These are phyloP conservation scores for Philypnodon macrostomus DNA, from an alignment of 2,797 vertebrate species.

Conservation along the genomic window DNA sequence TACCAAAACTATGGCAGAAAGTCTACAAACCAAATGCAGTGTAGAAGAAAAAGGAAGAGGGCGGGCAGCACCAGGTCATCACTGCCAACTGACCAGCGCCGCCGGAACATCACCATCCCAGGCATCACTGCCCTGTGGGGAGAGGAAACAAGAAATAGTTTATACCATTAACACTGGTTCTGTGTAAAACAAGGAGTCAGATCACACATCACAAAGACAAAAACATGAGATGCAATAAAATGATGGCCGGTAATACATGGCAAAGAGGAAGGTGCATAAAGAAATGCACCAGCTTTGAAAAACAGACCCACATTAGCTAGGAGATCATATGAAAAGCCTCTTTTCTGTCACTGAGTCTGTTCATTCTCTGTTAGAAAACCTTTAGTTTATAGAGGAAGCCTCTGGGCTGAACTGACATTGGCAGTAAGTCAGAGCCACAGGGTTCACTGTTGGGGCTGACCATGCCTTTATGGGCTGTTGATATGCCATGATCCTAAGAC, in stretches of 20 bases:
- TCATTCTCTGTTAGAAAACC: slow-evolving; percentile 11
- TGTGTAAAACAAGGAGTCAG: not conserved
- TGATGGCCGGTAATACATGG: slow-evolving; percentile 40
- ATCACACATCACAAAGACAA: slow-evolving; percentile 18
- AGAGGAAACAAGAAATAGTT: not conserved
- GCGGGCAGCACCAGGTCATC: slow-evolving; percentile 99
- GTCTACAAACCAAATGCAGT: slow-evolving; percentile 91
- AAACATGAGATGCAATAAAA: slow-evolving; percentile 17
- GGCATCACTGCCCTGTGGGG: slow-evolving; percentile 88
- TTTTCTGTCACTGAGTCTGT: slow-evolving; percentile 9
- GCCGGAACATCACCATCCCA: slow-evolving; percentile 98
- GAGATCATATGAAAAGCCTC: slow-evolving; percentile 17
- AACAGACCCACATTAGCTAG: slow-evolving; percentile 16
- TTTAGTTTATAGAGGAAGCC: slow-evolving; percentile 31
- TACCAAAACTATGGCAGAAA: slow-evolving; percentile 3
- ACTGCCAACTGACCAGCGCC: slow-evolving; percentile 99
- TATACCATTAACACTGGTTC: slow-evolving; percentile 3
- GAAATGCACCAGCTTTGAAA: slow-evolving; percentile 26
- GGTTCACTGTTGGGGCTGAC: slow-evolving; percentile 35
- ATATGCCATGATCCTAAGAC: not conserved
- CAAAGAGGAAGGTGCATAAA: slow-evolving; percentile 33
- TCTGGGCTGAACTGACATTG: slow-evolving; percentile 41
- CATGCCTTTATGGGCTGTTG: slow-evolving; percentile 25
- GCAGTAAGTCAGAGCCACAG: slow-evolving; percentile 33
- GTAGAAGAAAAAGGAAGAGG: slow-evolving; percentile 95